phyloP scores from a whole-genome alignment of 2,113 vertebrate genomes.

The Butorides virescens region DNA sequence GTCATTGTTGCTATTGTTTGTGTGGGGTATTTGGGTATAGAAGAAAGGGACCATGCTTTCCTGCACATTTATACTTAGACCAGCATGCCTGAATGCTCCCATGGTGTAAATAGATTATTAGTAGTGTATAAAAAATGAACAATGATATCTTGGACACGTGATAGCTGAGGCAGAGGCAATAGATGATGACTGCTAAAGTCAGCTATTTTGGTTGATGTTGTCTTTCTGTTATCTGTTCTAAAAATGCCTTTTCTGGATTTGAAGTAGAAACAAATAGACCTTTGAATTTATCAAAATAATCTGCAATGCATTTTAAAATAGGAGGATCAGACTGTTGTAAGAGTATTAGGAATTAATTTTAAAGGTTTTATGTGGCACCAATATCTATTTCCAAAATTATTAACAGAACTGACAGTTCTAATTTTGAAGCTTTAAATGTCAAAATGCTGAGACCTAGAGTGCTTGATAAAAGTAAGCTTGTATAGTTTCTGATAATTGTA shows the following conservation, averaged over 20 bases:
- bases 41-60: neutral
- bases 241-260: neutral
- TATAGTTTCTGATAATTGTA: neutral
- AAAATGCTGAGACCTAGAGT: neutral
- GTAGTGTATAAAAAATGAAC: neutral
- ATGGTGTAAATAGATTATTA: neutral
- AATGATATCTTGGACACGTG: neutral
- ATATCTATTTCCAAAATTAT: neutral
- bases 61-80: neutral
- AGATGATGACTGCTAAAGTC: neutral
- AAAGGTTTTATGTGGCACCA: neutral
- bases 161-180: neutral
- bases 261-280: neutral
- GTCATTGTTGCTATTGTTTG: neutral
- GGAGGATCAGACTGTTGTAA: neutral
- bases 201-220: neutral
- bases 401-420: neutral
- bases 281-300: neutral
- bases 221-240: neutral
- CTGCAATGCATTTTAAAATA: neutral
- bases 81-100: neutral
- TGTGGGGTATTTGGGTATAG: accelerated
- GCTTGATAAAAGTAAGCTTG: neutral
- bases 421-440: neutral
- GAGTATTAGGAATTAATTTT: neutral